Conservation (phyloP, 2,797 vertebrate genomes). For the Xyrichtys novacula region DNA sequence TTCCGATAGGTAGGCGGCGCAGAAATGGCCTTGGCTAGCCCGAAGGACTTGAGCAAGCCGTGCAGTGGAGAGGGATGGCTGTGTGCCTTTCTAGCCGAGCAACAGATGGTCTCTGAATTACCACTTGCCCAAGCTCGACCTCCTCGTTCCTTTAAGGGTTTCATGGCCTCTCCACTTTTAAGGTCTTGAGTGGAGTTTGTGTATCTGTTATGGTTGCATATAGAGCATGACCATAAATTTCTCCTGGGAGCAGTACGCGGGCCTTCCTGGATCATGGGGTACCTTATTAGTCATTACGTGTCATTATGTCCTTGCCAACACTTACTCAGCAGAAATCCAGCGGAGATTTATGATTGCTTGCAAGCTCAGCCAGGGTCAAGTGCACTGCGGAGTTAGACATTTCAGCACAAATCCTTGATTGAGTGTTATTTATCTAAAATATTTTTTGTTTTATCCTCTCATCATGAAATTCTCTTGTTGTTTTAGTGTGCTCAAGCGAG, state of each 20-base stretch:
- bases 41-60: slow-evolving; percentile 62
- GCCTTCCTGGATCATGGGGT: slow-evolving; percentile 56
- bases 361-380: slow-evolving; percentile 17
- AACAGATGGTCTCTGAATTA: slow-evolving; percentile 82
- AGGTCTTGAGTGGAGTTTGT: slow-evolving; percentile 66
- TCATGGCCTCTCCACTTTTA: slow-evolving; percentile 65
- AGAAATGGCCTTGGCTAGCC: slow-evolving; percentile 73
- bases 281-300: slow-evolving; percentile 65
- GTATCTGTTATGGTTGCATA: slow-evolving; percentile 72
- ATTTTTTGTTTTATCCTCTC: neutral
- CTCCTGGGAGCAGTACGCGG: slow-evolving; percentile 41
- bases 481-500: slow-evolving; percentile 91
- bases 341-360: slow-evolving; percentile 49
- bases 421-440: slow-evolving; percentile 28
- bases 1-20: slow-evolving; percentile 66
- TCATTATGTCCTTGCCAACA: slow-evolving; percentile 64
- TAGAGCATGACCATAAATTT: slow-evolving; percentile 67
- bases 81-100: slow-evolving; percentile 57
- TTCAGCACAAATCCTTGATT: slow-evolving; percentile 38
- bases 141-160: slow-evolving; percentile 55
- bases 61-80: slow-evolving; percentile 39
- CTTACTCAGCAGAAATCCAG: slow-evolving; percentile 64
- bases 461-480: slow-evolving; percentile 36
- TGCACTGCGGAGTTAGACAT: slow-evolving; percentile 25
- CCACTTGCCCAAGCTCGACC: slow-evolving; percentile 55